Conservation (phyloP, 2,888 invertebrate species). For the Tholera decimalis region DNA sequence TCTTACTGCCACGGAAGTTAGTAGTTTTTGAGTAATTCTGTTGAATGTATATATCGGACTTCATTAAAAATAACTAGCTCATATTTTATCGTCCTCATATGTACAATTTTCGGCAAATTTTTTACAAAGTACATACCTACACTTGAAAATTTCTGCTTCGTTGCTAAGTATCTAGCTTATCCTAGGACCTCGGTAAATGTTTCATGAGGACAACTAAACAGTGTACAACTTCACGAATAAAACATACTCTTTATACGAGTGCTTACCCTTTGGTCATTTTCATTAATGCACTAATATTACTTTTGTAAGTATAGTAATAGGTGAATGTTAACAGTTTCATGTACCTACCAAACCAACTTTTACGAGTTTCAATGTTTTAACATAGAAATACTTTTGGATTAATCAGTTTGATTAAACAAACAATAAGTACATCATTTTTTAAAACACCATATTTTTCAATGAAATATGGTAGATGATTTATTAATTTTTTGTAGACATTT, state of each 20-base stretch:
- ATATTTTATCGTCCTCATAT: conserved; percentile 1
- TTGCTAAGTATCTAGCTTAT: not conserved
- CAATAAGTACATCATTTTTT: too few relatives aligned
- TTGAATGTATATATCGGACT: too few relatives aligned
- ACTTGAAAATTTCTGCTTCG: not conserved
- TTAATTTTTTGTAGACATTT: too few relatives aligned
- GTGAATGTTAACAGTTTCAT: not conserved
- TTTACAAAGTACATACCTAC: conserved; percentile 2
- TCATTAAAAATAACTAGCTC: too few relatives aligned
- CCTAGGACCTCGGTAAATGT: not conserved
- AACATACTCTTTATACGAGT: conserved; percentile 9
- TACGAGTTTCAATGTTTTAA: not conserved
- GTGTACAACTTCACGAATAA: conserved; percentile 3
- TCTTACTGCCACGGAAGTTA: too few relatives aligned
- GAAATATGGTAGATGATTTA: too few relatives aligned
- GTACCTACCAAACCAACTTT: not conserved
- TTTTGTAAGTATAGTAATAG: conserved; percentile 1
- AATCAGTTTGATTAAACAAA: not conserved
- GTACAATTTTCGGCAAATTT: conserved; percentile 1
- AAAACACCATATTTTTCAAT: too few relatives aligned
- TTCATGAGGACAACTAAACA: conserved; percentile 9
- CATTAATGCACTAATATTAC: conserved; percentile 12
- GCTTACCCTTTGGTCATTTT: not conserved
- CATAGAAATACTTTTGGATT: not conserved
- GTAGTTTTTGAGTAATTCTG: too few relatives aligned